Evolutionary conservation across 2,113 vertebrate species (phyloP), one percentile per base, ranked within the genome.

Genomic region (Hippocampus abdominalis): DNA sequence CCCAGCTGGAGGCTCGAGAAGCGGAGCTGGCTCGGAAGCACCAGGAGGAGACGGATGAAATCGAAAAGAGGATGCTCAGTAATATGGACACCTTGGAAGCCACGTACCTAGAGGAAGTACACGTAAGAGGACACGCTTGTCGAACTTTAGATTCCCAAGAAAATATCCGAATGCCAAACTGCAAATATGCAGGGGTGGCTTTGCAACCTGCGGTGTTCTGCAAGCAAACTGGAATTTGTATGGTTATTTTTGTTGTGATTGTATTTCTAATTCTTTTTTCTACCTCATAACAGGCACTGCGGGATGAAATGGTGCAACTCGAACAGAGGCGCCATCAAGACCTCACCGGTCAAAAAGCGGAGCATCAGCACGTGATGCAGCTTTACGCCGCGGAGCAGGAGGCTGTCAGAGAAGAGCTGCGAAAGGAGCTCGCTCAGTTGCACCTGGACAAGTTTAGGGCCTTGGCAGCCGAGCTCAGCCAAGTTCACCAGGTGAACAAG

Each of bases 51-150:
- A 76, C 88, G 0, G 86, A 93, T 15, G 90, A 93, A 29, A 68
- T 95, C 67, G 94, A 96, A 79, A 77, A 76, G 21, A 93, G 90
- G 70, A 92, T 95, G 78, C 79, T 94, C 76, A 86, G 91, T 21
- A 94, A 92, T 76, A 93, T 96, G 90, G 94, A 95, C 74, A 94
- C 91, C 1, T 73, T 96, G 80, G 95, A 97, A 78, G 88, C 90
- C 0, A 92, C 94, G 2, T 96, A 94, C 82, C 73, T 95, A 12
- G 87, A 92, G 72, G 94, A 96, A 87, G 89, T 96, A 25, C 95
- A 97, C 84, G 89, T 80, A 93, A 94, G 74, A 85, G 92, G 13
- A 66, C 2, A 9, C 0, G 23, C 21, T 25, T 21, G 8, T 66
- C 25, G 72, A 60, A 16, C 27, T 13, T 46, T 16, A 49, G 4